Base-by-base conservation (phyloP, 2,888 invertebrate genomes). In the Drosophila siamana region DNA sequence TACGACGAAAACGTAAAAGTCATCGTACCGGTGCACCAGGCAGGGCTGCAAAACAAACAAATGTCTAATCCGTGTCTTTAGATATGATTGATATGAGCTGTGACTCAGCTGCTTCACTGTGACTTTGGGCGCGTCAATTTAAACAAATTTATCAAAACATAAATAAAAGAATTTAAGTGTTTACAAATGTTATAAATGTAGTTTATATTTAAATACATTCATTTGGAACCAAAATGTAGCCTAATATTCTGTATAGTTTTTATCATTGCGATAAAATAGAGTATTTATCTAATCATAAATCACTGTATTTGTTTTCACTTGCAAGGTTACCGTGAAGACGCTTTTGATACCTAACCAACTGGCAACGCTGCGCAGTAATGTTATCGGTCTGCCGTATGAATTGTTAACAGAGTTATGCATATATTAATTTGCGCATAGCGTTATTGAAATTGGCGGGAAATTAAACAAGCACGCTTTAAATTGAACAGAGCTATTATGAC, bases 1-100 rank as follows among this genome's bases (percentile, higher is more conserved):
- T 55, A 66, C 30, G 61, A 41, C 16, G 9, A 83, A 83, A 83
- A 87, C 69, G 66, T 33, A 69, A 82, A 78, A 72, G 82, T 84
- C 87, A 86, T 86, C 74, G 73, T 51, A 64, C 72, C 78, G 83
- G 84, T 68, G 78, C 63, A 66, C 40, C 24, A 54, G 38, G 0
- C 69, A 74, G 74, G 74, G 74, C 62, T 74, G 69, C 74, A 77
- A 28, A 40, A 1, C 38, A 44, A 62, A 50, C 38, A 54, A 56
- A 43, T 24, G 38, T 38, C 15, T 54, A 60, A 57, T 41, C 48
- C 56, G 44, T 33, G n/a, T 33, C 19, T 33, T 19, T 26, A 50
- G 43, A 36, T 40, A 47, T 62, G 16, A 19, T 51, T 56, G 38
- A 33, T 16, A 59, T 55, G 69, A 24, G 38, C 51, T 51, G 57